Base-by-base conservation (phyloP, 2,888 invertebrate species). In the Tipula lateralis region DNA sequence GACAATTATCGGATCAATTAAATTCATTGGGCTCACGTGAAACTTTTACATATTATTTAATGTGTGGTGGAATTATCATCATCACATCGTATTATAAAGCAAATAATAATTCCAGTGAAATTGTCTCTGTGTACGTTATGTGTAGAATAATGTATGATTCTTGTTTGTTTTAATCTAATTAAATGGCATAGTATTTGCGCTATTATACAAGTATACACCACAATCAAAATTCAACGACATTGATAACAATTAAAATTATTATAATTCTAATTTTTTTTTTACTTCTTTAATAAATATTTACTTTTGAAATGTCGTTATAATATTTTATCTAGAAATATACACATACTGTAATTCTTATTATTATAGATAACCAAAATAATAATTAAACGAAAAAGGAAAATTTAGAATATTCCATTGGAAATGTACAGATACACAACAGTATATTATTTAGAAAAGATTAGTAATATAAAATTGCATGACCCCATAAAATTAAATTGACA, bases 221-320 rank as follows among this genome's bases (percentile, higher is more conserved):
- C 66, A 66, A 66, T 66, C 66, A 66, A 66, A 24, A 24, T 66
- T 66, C 66, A 66, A 66, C 66, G 66, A 66, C 66, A 66, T 66
- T 66, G 66, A 66, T 66, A 66, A 66, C 66, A 66, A 66, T 66
- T 66, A 66, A 66, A 66, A 66, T 66, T 66, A 44, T 44, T 44
- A 24, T 66, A 66, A 66, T 66, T 66, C 66, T 66, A 66, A 66
- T 24, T 24, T 66, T 24, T 12, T 66, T 66, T 66, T 66, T 24
- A 1, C 24, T 66, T 24, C 2, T 66, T 66, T 66, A 24, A 9
- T 66, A 66, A 66, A 66, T 66, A 66, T 66, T 66, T 66, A 66
- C 66, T 66, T 66, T 24, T 66, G 66, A 66, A 66, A 66, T 24
- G 66, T 66, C 66, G 66, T 66, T 66, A 66, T 24, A 66, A 24